Percentiles rank a stretch among this genome's conserved stretches.
Conservation (phyloP, 2,888 invertebrate genomes). For the Rapana venosa region DNA sequence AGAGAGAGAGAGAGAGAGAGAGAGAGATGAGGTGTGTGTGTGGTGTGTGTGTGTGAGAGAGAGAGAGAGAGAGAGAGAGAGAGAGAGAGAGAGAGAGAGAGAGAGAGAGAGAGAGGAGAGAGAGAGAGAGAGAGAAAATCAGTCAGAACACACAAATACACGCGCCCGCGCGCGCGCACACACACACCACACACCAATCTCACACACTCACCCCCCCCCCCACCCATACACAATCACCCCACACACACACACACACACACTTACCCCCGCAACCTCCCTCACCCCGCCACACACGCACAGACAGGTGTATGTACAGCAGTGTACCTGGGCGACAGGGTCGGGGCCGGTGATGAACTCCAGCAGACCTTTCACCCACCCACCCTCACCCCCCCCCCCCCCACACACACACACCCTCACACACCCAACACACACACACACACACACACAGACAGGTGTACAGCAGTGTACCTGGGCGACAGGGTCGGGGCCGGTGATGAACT, state of each 20-base stretch:
- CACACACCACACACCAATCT: too few relatives aligned
- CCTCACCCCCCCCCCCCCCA: too few relatives aligned
- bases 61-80: background rate
- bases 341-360: slow-evolving; percentile 73
- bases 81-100: background rate
- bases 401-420: too few relatives aligned
- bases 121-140: background rate
- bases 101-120: background rate
- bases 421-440: too few relatives aligned
- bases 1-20: background rate
- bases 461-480: slow-evolving; percentile 67
- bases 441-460: too few relatives aligned
- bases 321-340: slow-evolving; percentile 69
- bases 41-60: background rate
- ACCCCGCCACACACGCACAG: too few relatives aligned
- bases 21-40: background rate
- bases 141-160: background rate
- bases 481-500: slow-evolving; percentile 71
- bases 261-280: too few relatives aligned
- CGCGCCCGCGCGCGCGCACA: background rate
- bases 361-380: slow-evolving; percentile 69
- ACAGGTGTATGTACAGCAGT: too few relatives aligned
- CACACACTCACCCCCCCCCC: too few relatives aligned
- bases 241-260: too few relatives aligned
- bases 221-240: too few relatives aligned